phyloP scores from a whole-genome alignment of 2,113 vertebrate genomes.

The Engraulis encrasicolus region DNA sequence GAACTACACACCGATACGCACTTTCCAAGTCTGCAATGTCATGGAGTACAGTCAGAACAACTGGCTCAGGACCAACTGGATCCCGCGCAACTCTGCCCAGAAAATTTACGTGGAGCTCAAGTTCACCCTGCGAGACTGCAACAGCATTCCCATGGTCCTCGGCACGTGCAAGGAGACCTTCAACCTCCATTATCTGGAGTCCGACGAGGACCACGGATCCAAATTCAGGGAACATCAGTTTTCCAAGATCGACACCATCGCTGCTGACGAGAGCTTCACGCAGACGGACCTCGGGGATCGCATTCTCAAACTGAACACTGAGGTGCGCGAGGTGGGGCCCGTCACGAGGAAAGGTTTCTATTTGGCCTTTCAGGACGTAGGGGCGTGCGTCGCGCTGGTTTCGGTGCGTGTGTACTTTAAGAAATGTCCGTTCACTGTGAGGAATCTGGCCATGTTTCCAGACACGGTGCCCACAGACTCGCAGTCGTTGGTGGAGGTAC shows the following conservation, averaged over 20 bases:
- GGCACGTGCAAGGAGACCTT: constrained; percentile 99
- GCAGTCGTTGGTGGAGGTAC: constrained; percentile 95
- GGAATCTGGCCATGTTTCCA: constrained; percentile 94
- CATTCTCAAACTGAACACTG: constrained; percentile 97
- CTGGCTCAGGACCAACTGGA: constrained; percentile 98
- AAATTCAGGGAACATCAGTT: constrained; percentile 95
- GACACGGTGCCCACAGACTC: constrained; percentile 97
- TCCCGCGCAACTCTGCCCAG: constrained; percentile 92
- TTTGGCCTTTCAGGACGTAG: constrained; percentile 91
- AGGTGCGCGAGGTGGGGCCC: constrained; percentile 93
- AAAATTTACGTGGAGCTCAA: constrained; percentile 98
- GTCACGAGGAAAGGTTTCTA: constrained; percentile 94
- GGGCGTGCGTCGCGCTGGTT: constrained; percentile 78
- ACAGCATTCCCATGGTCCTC: constrained; percentile 94
- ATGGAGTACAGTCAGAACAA: constrained; percentile 99
- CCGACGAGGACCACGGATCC: constrained; percentile 89
- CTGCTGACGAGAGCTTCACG: constrained; percentile 97
- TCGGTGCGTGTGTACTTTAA: constrained; percentile 94
- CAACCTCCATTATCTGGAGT: constrained; percentile 96
- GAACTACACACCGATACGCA: constrained; percentile 96
- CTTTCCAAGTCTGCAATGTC: constrained; percentile 98
- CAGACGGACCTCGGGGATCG: constrained; percentile 97
- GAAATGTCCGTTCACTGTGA: constrained; percentile 93
- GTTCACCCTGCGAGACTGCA: constrained; percentile 97
- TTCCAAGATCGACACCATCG: constrained; percentile 97